phyloP scores from a whole-genome alignment of 2,113 vertebrate species.

The Procavia capensis region DNA sequence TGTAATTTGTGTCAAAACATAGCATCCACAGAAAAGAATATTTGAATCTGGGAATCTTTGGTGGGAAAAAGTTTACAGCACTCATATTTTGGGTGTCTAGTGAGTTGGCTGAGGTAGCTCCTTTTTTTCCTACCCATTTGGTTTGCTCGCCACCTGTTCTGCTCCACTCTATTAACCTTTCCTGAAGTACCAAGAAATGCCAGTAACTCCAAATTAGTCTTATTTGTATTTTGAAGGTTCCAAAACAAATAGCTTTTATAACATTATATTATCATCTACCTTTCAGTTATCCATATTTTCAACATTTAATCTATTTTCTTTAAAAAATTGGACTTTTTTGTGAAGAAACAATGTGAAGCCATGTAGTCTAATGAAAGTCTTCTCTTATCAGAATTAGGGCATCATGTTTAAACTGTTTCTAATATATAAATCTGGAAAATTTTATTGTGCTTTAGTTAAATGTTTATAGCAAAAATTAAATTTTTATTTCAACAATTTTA shows the following conservation, averaged over 20 bases:
- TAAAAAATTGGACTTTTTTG: neutral
- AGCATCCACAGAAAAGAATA: neutral
- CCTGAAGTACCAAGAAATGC: neutral
- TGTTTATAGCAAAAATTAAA: too few relatives aligned
- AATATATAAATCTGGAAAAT: neutral
- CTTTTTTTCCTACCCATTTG: neutral
- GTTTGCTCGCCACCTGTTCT: neutral
- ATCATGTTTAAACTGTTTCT: neutral
- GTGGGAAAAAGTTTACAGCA: neutral
- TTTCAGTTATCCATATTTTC: neutral
- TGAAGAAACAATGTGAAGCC: neutral
- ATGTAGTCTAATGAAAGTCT: neutral
- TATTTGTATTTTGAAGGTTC: neutral
- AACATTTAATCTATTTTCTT: slow-evolving; percentile 23
- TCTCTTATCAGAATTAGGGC: neutral
- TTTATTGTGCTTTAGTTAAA: too few relatives aligned
- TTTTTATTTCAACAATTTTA: too few relatives aligned
- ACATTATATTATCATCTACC: slow-evolving; percentile 9
- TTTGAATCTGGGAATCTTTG: neutral
- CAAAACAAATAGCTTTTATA: slow-evolving; percentile 11
- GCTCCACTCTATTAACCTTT: neutral
- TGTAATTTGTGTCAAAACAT: slow-evolving; percentile 4
- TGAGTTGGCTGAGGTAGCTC: neutral
- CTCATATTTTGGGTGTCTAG: neutral
- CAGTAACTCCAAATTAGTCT: neutral